Conservation (phyloP, 2,797 vertebrate species). For the Chloroceryle inda region DNA sequence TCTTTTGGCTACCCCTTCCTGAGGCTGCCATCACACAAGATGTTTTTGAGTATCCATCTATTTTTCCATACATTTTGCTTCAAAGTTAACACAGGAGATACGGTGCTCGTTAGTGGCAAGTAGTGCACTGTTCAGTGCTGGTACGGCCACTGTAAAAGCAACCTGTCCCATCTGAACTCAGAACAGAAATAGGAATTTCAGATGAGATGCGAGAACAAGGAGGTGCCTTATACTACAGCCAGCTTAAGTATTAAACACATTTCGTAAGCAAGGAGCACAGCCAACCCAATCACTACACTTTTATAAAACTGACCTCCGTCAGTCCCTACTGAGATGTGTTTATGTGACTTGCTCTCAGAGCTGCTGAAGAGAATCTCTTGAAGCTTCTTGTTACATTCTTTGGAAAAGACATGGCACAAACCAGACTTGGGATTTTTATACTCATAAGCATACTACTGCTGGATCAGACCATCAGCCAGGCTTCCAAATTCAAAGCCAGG, state of each 20-base stretch:
- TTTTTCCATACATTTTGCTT: neutral
- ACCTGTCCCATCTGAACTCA: constrained; percentile 23
- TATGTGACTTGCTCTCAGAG: neutral
- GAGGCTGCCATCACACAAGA: neutral
- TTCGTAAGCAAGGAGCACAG: constrained; percentile 75
- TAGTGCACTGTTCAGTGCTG: neutral
- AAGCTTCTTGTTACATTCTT: neutral
- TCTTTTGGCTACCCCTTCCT: neutral
- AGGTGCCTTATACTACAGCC: constrained; percentile 83
- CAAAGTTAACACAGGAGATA: neutral
- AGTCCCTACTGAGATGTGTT: constrained; percentile 76
- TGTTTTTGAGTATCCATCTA: neutral
- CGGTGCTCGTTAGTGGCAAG: accelerated
- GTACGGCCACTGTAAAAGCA: neutral
- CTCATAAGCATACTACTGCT: constrained; percentile 85
- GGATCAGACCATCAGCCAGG: constrained; percentile 80
- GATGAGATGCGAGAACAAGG: constrained; percentile 81
- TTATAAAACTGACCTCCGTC: constrained; percentile 78
- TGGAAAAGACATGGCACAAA: constrained; percentile 86
- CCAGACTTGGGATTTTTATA: constrained; percentile 81
- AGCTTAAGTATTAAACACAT: constrained; percentile 77
- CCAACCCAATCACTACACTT: constrained; percentile 78
- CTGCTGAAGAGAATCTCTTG: constrained; percentile 33
- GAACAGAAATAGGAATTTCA: constrained; percentile 33
- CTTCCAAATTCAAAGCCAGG: constrained; percentile 83